Evolutionary conservation across 1,140 invertebrate genomes (phyloP).

Genomic region (Drosophila kohkoa): DNA sequence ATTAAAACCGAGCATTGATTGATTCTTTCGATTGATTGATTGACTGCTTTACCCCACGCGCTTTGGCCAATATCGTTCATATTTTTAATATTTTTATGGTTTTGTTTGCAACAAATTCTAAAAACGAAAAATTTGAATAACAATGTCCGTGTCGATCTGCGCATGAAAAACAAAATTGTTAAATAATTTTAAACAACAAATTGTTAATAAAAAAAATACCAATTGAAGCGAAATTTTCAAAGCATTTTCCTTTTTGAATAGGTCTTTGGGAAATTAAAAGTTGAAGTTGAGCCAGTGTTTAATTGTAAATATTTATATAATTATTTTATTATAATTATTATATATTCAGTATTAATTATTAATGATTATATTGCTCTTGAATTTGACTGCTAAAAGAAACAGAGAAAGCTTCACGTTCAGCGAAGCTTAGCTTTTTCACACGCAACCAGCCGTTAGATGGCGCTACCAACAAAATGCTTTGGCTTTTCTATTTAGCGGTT

Average conservation of each 20-base stretch:
- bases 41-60: slow-evolving; percentile 58
- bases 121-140: slow-evolving; percentile 65
- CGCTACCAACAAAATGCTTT: neutral
- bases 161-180: slow-evolving; percentile 76
- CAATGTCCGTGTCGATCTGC: slow-evolving; percentile 59
- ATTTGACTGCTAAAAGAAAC: neutral
- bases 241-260: neutral
- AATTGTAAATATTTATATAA: too few species aligned
- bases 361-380: neutral
- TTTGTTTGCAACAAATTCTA: slow-evolving; percentile 62
- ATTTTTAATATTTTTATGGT: slow-evolving; percentile 63
- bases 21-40: slow-evolving; percentile 54
- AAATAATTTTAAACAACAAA: slow-evolving; percentile 79
- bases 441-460: slow-evolving; percentile 6
- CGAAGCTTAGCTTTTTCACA: neutral
- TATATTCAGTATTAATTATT: too few species aligned
- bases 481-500: neutral
- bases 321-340: too few species aligned
- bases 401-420: too few species aligned
- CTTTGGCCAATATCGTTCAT: slow-evolving; percentile 55
- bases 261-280: too few species aligned
- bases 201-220: slow-evolving; percentile 73
- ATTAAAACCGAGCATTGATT: slow-evolving; percentile 68
- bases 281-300: too few species aligned
- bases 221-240: slow-evolving; percentile 59